A percentile compares a stretch with the other conserved stretches of the same genome.
Conservation (phyloP, 2,797 vertebrate genomes). For the Tolypeutes matacus region DNA sequence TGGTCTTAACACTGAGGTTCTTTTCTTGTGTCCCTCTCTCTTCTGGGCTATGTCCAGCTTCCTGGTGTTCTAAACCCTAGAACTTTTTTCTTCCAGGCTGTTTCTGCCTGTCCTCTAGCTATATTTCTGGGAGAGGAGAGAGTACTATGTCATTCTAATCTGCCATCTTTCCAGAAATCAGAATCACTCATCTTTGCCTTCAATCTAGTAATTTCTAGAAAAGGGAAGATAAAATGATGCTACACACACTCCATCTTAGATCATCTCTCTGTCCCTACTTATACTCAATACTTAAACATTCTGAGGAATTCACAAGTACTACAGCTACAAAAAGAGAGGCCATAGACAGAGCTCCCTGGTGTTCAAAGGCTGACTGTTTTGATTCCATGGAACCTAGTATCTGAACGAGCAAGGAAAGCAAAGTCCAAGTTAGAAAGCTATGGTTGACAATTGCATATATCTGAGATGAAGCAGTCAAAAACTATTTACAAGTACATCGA, state of each 20-base stretch:
- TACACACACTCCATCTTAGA: slow-evolving; percentile 5
- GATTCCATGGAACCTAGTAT: background rate
- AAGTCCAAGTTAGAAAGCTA: background rate
- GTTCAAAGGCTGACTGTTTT: slow-evolving; percentile 34
- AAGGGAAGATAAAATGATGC: slow-evolving; percentile 34
- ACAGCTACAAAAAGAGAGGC: slow-evolving; percentile 4
- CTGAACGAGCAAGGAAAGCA: slow-evolving; percentile 50
- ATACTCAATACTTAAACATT: background rate
- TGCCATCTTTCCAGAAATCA: too few relatives aligned
- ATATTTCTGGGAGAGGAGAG: too few relatives aligned
- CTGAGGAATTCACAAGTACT: slow-evolving; percentile 10
- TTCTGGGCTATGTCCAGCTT: too few relatives aligned
- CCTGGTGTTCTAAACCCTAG: too few relatives aligned
- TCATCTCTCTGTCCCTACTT: background rate
- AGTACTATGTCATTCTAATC: too few relatives aligned
- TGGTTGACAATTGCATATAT: slow-evolving; percentile 5
- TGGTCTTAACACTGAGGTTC: too few relatives aligned
- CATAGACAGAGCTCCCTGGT: background rate
- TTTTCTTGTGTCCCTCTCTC: too few relatives aligned
- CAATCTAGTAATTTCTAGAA: slow-evolving; percentile 44
- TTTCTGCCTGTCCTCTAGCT: too few relatives aligned
- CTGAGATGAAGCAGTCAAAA: slow-evolving; percentile 40
- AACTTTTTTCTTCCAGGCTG: too few relatives aligned
- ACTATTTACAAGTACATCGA: background rate
- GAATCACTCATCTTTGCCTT: background rate